These are phyloP conservation scores for Sylvilagus bachmani DNA, from an alignment of 2,113 vertebrate species.

Conservation along the genomic window DNA sequence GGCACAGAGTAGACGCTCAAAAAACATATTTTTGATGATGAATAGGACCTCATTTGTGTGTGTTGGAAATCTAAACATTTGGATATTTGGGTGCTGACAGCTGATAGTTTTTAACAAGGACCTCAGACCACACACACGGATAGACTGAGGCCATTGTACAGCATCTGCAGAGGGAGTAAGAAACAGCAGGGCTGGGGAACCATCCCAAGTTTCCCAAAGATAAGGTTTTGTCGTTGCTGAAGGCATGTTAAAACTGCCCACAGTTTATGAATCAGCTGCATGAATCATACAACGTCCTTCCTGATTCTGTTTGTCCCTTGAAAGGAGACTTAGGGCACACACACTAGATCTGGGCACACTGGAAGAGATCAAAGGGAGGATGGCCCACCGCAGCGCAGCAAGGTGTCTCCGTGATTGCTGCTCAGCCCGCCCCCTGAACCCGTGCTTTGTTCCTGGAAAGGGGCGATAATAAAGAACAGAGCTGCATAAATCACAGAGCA, in stretches of 20 bases:
- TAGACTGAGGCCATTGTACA: background rate
- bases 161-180: background rate
- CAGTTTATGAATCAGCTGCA: background rate
- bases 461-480: constrained; percentile 27
- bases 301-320: constrained; percentile 6
- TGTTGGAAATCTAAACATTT: background rate
- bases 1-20: background rate
- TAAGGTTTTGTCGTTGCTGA: background rate
- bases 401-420: background rate
- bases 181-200: background rate
- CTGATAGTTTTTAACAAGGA: constrained; percentile 1
- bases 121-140: background rate
- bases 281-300: background rate
- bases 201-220: constrained; percentile 48
- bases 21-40: background rate
- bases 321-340: background rate
- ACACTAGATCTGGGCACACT: background rate
- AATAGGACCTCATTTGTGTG: background rate
- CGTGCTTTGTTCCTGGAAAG: background rate
- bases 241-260: background rate
- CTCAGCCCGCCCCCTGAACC: background rate
- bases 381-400: background rate
- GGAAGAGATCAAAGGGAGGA: constrained; percentile 27
- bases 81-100: background rate
- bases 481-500: background rate